Base-by-base conservation (phyloP, 2,797 vertebrate species). In the Rhinichthys osculus region DNA sequence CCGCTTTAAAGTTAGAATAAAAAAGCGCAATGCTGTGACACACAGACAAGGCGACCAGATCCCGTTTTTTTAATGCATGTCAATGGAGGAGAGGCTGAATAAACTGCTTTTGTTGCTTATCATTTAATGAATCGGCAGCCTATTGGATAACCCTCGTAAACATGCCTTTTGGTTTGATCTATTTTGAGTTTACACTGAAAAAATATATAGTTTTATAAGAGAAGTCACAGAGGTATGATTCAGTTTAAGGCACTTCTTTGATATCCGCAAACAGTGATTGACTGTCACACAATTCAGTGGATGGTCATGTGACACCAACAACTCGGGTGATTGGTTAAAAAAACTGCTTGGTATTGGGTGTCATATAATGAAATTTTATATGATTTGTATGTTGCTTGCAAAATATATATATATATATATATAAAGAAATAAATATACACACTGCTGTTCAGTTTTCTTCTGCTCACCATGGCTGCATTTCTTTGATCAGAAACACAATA, bases 341-440 rank as follows among this genome's bases (percentile, higher is more conserved):
- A 17, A 27, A 30, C 7, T 17, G n/a, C 71, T 16, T 72, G 40
- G 3, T 44, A 44, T 42, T n/a, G 11, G 42, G 11, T n/a, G 69
- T 23, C 69, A 17, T 72, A 27, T 72, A 17, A 47, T 44, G 23
- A 72, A 27, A 44, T 1, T 23, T 52, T 72, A 30, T 27, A 47
- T 72, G 23, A 44, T 27, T 72, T 16, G 23, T 16, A 2, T n/a
- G 69, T 42, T 44, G 70, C 42, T 44, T 11, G 3, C 42, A 44
- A 44, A 11, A 11, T 11, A 42, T 0, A 3, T 0, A 3, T 11
- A 42, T 0, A 3, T 0, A 3, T 1, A 54, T 2, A 52, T 19
- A 19, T 7, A 52, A 52, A 52, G 1, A 52, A 52, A 52, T 52
- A 52, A 19, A 52, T 19, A 52, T 19, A 19, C 50, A 47, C 44